These are phyloP conservation scores for Emys orbicularis DNA, from an alignment of 2,797 vertebrate genomes.

Conservation along the genomic window DNA sequence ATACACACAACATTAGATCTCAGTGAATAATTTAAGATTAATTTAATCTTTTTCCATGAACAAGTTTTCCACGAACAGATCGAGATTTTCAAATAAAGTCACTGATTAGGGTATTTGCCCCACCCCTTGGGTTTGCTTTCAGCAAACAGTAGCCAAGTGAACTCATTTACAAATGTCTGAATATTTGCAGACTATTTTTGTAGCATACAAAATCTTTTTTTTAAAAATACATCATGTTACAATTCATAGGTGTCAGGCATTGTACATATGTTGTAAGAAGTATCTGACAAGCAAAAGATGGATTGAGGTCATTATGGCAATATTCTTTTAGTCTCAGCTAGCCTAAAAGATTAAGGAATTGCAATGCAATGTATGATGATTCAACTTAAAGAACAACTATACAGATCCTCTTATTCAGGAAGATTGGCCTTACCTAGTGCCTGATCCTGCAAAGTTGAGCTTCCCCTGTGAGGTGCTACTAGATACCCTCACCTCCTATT, in stretches of 20 bases:
- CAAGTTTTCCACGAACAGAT: not conserved
- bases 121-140: too few species aligned
- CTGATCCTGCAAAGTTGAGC: not conserved
- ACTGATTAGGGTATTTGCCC: not conserved
- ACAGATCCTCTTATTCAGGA: not conserved
- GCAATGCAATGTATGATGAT: not conserved
- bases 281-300: not conserved
- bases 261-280: not conserved
- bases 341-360: not conserved
- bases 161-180: not conserved
- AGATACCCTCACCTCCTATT: not conserved
- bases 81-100: not conserved
- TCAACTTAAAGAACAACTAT: not conserved
- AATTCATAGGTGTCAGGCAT: not conserved
- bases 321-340: not conserved
- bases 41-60: not conserved
- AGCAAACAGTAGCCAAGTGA: not conserved
- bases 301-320: not conserved
- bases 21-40: not conserved
- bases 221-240: rapidly evolving
- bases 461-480: not conserved
- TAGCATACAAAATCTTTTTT: not conserved
- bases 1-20: not conserved
- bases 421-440: not conserved
- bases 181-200: not conserved